Percentiles rank a stretch among this genome's conserved stretches.
Evolutionary conservation across 2,113 vertebrate genomes (phyloP).

Genomic region (Mustelus asterias): DNA sequence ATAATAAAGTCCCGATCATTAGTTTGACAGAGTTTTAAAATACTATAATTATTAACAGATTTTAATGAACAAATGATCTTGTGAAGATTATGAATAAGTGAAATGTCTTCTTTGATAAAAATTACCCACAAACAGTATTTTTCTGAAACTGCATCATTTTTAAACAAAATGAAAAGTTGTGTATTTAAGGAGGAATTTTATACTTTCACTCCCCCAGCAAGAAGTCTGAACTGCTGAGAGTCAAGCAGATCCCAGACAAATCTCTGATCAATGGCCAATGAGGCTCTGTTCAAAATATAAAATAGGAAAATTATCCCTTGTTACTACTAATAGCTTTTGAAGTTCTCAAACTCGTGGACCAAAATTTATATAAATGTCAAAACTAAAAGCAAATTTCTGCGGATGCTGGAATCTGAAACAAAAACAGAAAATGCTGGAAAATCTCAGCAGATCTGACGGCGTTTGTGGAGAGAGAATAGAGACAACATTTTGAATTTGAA

Average conservation of each 20-base stretch:
- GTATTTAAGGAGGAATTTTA: background rate
- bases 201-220: background rate
- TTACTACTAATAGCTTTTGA: background rate
- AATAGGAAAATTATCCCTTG: background rate
- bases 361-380: no score
- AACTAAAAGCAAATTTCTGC: no score
- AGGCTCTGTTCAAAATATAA: background rate
- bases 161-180: background rate
- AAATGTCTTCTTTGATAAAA: background rate
- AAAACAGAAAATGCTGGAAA: no score
- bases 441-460: no score
- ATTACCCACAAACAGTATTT: background rate
- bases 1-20: background rate
- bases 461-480: no score
- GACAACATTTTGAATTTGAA: no score
- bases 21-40: no score
- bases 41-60: background rate
- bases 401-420: no score
- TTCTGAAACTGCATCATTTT: background rate
- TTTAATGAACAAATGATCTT: background rate
- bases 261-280: background rate
- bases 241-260: background rate
- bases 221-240: background rate
- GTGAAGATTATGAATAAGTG: background rate
- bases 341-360: background rate